These are phyloP conservation scores for Cossypha heuglini DNA, from an alignment of 2,797 vertebrate species.

Conservation along the genomic window DNA sequence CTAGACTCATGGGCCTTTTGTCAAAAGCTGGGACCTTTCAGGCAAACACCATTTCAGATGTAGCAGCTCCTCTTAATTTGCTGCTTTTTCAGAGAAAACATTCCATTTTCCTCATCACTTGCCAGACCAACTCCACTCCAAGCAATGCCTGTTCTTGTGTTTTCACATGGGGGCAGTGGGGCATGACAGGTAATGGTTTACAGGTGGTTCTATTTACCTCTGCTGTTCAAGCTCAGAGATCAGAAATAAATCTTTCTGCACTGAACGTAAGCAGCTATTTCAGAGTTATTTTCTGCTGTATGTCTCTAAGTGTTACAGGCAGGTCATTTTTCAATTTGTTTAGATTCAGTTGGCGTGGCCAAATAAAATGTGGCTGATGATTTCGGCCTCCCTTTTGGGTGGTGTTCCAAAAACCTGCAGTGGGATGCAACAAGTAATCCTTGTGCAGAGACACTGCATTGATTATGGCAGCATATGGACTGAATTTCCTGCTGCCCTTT, in stretches of 20 bases:
- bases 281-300: conserved; percentile 24
- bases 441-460: not conserved
- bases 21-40: not conserved
- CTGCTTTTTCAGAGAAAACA: not conserved
- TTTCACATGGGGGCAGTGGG: not conserved
- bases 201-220: conserved; percentile 43
- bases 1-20: not conserved
- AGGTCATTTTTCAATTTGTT: conserved; percentile 42
- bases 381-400: conserved; percentile 9
- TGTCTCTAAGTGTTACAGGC: not conserved
- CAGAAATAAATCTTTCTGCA: conserved; percentile 26
- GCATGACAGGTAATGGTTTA: not conserved
- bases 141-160: not conserved
- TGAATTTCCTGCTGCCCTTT: not conserved
- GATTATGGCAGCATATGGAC: not conserved
- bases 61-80: not conserved
- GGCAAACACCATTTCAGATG: not conserved
- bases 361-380: not conserved
- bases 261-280: not conserved
- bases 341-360: not conserved
- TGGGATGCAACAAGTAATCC: not conserved
- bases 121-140: not conserved
- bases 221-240: not conserved
- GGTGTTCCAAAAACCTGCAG: not conserved
- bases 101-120: conserved; percentile 11